Conservation (phyloP, 1,140 invertebrate genomes). For the Cephus cinctus region DNA sequence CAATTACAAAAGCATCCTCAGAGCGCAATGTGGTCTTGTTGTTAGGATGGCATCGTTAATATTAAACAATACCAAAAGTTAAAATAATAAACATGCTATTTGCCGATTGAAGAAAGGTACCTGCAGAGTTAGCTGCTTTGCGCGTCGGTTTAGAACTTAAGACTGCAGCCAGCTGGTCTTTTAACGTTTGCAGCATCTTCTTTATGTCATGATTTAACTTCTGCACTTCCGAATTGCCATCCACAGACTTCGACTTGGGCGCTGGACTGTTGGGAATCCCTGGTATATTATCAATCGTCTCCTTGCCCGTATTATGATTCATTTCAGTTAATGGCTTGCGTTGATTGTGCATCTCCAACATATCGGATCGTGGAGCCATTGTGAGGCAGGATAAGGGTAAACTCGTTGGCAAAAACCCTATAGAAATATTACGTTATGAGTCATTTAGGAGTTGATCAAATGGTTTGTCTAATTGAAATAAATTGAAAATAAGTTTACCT, state of each 20-base stretch:
- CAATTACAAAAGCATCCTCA: too few species aligned
- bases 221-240: slow-evolving; percentile 21
- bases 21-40: too few species aligned
- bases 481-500: slow-evolving; percentile 38
- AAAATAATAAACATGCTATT: too few species aligned
- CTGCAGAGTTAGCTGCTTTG: slow-evolving; percentile 38
- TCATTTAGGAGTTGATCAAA: neutral
- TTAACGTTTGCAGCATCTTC: slow-evolving; percentile 41
- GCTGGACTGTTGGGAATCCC: slow-evolving; percentile 32
- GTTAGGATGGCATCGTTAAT: too few species aligned
- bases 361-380: slow-evolving; percentile 84
- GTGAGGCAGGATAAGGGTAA: slow-evolving; percentile 88
- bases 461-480: neutral
- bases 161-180: slow-evolving; percentile 42
- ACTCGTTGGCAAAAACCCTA: slow-evolving; percentile 79
- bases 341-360: slow-evolving; percentile 62
- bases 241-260: slow-evolving; percentile 26
- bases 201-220: slow-evolving; percentile 35
- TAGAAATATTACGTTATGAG: slow-evolving; percentile 10
- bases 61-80: too few species aligned
- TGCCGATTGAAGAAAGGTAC: too few species aligned
- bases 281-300: slow-evolving; percentile 27
- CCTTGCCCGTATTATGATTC: slow-evolving; percentile 47
- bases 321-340: slow-evolving; percentile 70
- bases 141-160: slow-evolving; percentile 48